A percentile compares a stretch with the other conserved stretches of the same genome.
Evolutionary conservation across 2,797 vertebrate species (phyloP).

Genomic region (Rhynchotus rufescens): DNA sequence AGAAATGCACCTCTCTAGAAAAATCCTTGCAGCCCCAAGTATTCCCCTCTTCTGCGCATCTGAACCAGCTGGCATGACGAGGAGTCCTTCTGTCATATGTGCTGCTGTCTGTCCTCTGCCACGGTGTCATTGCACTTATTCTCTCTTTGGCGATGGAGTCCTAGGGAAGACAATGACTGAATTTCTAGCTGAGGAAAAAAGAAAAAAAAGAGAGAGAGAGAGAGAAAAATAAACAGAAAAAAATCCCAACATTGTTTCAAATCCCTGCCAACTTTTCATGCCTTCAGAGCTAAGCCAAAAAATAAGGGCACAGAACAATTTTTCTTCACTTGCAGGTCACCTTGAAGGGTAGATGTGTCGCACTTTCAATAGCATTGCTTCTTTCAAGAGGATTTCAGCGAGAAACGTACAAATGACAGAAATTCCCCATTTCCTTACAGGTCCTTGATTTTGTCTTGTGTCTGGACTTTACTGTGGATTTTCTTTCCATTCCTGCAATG

Average conservation of each 20-base stretch:
- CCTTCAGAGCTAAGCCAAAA: not conserved
- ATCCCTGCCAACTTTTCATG: slow-evolving; percentile 9
- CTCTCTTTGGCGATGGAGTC: not conserved
- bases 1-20: not conserved
- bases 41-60: not conserved
- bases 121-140: not conserved
- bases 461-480: not conserved
- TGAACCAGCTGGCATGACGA: not conserved
- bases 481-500: fast-evolving
- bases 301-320: slow-evolving; percentile 4
- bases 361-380: not conserved
- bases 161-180: not conserved
- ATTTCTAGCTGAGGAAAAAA: not conserved
- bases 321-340: slow-evolving; percentile 41
- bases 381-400: slow-evolving; percentile 21
- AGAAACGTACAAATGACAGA: not conserved
- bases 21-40: not conserved
- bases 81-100: fast-evolving
- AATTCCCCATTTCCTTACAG: not conserved
- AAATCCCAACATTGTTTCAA: fast-evolving
- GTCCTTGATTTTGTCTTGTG: not conserved
- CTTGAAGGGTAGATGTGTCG: slow-evolving; percentile 20
- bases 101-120: not conserved
- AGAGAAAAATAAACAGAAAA: not conserved
- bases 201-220: not conserved